Evolutionary conservation across 2,113 vertebrate species (phyloP).

Genomic region (Sphyrna mokarran): DNA sequence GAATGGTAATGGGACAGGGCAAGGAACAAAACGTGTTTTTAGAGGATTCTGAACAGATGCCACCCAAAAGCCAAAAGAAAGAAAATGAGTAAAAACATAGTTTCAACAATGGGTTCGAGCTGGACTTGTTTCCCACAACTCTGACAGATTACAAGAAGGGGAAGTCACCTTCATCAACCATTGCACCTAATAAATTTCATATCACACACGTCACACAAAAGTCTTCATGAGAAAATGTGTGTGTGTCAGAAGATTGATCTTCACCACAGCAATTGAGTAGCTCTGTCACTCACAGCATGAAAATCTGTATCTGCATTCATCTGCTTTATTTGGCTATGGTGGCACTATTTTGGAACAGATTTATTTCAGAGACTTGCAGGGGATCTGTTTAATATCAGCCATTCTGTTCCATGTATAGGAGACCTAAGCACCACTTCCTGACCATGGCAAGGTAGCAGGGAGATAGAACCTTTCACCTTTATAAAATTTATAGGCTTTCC

Average conservation of each 20-base stretch:
- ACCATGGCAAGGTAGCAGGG: not conserved
- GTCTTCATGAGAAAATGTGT: not conserved
- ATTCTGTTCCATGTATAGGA: not conserved
- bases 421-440: not conserved
- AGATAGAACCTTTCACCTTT: not conserved
- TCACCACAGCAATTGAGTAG: not conserved
- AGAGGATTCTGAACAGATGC: not conserved
- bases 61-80: not conserved
- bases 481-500: not conserved
- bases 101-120: not conserved
- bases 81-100: not conserved
- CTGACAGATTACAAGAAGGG: not conserved
- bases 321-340: not conserved
- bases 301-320: not conserved
- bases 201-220: not conserved
- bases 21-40: too few relatives aligned
- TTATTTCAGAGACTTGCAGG: not conserved
- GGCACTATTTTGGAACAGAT: not conserved
- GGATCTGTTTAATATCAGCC: not conserved
- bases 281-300: not conserved
- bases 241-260: not conserved
- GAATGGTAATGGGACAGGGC: too few relatives aligned
- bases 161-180: not conserved
- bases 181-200: too few relatives aligned
- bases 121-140: not conserved